These are phyloP conservation scores for Ophonus ardosiacus DNA, from an alignment of 2,888 invertebrate species.

Conservation along the genomic window DNA sequence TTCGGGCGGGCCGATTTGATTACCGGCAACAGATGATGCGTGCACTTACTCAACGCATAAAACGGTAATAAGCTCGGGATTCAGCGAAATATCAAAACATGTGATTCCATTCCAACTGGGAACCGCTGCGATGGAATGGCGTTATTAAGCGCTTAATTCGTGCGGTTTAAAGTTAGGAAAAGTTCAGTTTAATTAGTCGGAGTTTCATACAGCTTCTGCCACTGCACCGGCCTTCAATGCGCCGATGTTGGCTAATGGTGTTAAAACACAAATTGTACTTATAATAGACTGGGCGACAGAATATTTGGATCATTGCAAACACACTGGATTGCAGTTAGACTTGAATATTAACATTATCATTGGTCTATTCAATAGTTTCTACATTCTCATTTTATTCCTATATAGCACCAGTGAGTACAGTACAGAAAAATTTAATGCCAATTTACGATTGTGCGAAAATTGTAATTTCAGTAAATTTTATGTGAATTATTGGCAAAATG, in stretches of 20 bases:
- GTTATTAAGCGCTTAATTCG: constrained; percentile 56
- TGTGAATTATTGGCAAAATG: no score
- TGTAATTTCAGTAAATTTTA: no score
- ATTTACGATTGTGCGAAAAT: no score
- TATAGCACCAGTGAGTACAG: no score
- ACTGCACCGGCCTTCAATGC: background rate
- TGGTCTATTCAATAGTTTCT: background rate
- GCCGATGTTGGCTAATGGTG: background rate
- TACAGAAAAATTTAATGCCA: no score
- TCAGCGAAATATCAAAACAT: constrained; percentile 56
- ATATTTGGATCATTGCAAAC: background rate
- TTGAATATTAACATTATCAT: background rate
- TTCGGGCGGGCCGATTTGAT: constrained; percentile 29
- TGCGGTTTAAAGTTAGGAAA: constrained; percentile 55
- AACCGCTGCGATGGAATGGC: constrained; percentile 38
- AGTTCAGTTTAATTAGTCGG: constrained; percentile 55
- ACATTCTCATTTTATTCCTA: no score
- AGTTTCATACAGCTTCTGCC: constrained; percentile 6
- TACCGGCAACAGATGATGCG: constrained; percentile 53
- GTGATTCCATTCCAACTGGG: constrained; percentile 45
- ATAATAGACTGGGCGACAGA: background rate
- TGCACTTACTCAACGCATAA: constrained; percentile 48
- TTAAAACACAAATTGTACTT: background rate
- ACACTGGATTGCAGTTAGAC: background rate
- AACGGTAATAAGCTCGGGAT: constrained; percentile 33